These are phyloP conservation scores for Tribolium madens DNA, from an alignment of 1,140 invertebrate genomes.

Conservation along the genomic window DNA sequence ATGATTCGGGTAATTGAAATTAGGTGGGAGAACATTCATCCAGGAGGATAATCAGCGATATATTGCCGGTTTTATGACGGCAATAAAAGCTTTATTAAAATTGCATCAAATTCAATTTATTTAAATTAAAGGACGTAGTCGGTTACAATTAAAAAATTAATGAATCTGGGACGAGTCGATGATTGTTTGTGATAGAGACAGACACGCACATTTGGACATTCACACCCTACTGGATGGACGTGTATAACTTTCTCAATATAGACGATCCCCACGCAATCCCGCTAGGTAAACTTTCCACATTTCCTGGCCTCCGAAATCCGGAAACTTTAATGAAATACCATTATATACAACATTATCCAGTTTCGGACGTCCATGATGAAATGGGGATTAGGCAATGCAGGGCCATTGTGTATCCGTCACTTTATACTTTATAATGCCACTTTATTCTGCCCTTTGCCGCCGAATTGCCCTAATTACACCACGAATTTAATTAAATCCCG, in stretches of 20 bases:
- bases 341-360: constrained; percentile 36
- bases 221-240: constrained; percentile 23
- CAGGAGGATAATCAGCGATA: constrained; percentile 17
- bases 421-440: constrained; percentile 27
- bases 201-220: constrained; percentile 26
- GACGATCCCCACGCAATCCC: constrained; percentile 32
- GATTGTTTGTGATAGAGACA: background rate
- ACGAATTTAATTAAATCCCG: constrained; percentile 32
- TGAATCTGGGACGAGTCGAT: background rate
- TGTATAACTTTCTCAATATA: constrained; percentile 34
- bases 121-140: constrained; percentile 3
- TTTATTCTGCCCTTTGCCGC: constrained; percentile 20
- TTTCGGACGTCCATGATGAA: constrained; percentile 38
- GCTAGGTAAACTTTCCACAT: constrained; percentile 36
- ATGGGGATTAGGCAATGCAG: constrained; percentile 19
- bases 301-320: constrained; percentile 33
- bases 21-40: constrained; percentile 6
- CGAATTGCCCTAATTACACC: constrained; percentile 27
- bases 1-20: background rate
- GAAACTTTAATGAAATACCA: constrained; percentile 38
- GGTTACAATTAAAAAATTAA: constrained; percentile 20
- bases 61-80: constrained; percentile 12
- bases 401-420: constrained; percentile 36
- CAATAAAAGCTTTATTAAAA: constrained; percentile 30
- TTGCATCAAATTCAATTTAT: constrained; percentile 22